A percentile compares a stretch with the other conserved stretches of the same genome.
Conservation (phyloP, 2,113 vertebrate species). For the Myotis davidii region DNA sequence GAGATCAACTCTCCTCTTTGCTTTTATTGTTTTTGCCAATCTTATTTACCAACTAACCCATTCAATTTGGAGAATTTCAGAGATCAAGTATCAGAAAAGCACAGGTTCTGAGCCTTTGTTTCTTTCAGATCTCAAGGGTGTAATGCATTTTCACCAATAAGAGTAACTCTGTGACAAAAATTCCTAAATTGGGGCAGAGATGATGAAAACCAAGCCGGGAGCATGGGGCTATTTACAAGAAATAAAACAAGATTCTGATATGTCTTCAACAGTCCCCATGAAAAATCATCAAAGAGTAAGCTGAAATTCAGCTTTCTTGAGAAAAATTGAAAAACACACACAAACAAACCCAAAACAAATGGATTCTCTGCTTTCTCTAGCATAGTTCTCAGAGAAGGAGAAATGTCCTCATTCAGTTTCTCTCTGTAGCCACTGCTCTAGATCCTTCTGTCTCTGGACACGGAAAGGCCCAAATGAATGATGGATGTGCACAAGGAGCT, state of each 20-base stretch:
- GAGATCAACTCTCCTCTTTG: neutral
- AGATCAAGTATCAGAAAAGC: neutral
- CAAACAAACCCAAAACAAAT: neutral
- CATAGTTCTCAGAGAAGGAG: neutral
- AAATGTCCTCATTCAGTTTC: neutral
- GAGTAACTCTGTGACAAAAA: neutral
- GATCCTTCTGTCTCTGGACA: neutral
- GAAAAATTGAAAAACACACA: neutral
- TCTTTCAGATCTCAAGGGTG: neutral
- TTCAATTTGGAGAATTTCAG: neutral
- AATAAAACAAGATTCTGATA: neutral
- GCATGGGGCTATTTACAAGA: neutral
- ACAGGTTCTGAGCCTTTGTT: neutral
- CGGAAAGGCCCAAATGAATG: neutral
- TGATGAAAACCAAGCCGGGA: neutral
- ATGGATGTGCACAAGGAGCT: neutral
- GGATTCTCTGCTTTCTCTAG: neutral
- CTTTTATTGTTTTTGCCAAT: neutral
- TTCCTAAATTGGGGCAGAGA: neutral
- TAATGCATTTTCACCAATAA: neutral
- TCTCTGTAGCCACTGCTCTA: neutral
- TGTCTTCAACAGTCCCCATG: neutral
- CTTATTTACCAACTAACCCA: neutral
- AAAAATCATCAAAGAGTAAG: neutral
- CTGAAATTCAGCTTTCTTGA: neutral